A percentile compares a stretch with the other conserved stretches of the same genome.
Conservation (phyloP, 2,888 invertebrate species). For the Nomada fucata region DNA sequence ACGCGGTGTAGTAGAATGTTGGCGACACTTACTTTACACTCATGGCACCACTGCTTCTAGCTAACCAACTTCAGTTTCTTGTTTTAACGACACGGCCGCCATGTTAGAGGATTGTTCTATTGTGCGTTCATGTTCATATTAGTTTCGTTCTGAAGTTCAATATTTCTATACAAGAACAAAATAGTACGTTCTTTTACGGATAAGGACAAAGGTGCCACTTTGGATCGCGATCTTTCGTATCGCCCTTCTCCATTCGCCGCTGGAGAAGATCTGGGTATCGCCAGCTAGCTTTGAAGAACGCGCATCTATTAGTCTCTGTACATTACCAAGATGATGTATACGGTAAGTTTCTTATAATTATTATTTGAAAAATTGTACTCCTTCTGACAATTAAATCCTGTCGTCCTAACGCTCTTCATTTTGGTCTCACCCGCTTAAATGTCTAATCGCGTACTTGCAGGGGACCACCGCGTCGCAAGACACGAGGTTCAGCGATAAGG, state of each 20-base stretch:
- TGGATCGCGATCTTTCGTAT: background rate
- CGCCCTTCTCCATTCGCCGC: background rate
- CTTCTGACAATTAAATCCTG: no score
- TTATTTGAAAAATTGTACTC: background rate
- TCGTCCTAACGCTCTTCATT: no score
- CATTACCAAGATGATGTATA: conserved; percentile 85
- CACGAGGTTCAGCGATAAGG: conserved; percentile 99
- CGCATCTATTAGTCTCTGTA: conserved; percentile 31
- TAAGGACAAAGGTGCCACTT: background rate
- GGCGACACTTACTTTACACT: background rate
- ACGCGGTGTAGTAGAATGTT: background rate
- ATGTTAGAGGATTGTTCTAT: conserved; percentile 67
- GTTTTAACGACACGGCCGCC: conserved; percentile 58
- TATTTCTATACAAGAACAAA: conserved; percentile 27
- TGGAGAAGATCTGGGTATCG: conserved; percentile 30
- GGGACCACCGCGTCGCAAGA: conserved; percentile 99
- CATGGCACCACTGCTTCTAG: conserved; percentile 9
- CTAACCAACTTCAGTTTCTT: conserved; percentile 43
- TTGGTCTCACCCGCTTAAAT: background rate
- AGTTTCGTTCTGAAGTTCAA: conserved; percentile 14
- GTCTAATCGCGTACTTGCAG: conserved; percentile 85
- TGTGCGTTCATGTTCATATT: conserved; percentile 46
- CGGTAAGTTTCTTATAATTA: conserved; percentile 80
- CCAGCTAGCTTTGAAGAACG: conserved; percentile 39
- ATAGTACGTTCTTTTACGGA: conserved; percentile 9